Base-by-base conservation (phyloP, 2,113 vertebrate species). In the Phrynosoma blainvillii region DNA sequence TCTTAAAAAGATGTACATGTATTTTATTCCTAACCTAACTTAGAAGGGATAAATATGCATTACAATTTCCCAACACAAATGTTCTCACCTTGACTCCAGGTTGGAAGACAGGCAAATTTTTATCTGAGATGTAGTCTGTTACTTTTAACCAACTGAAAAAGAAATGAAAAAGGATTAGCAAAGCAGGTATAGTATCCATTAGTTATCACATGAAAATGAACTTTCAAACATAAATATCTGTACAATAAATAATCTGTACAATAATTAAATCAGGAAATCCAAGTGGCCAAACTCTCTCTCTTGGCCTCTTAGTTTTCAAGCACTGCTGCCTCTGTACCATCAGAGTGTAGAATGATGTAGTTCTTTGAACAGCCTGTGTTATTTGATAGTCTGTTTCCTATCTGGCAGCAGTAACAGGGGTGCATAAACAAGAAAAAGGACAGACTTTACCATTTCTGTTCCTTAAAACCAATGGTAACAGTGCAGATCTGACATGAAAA, bases 61-160 rank as follows among this genome's bases (percentile, higher is more conserved):
- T 0, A 10, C 5, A 71, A 83, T 56, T 87, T 88, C n/a, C 82
- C 7, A 59, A 1, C 59, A 62, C 30, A 40, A 42, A 30, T 30
- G 2, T 91, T 88, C 94, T 95, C 86, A 99, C 99, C 98, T 99
- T 99, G 89, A 97, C 93, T 93, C 98, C 98, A 4, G 97, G 97
- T 1, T 98, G 98, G 92, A 98, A 95, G 9, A 96, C 94, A 4
- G 98, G 98, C 70, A 99, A 96, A 92, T 98, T 99, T 94, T 96
- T 96, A 92, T 99, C 98, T 0, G 85, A 88, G 89, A 99, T 97
- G 92, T 98, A 98, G 79, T 99, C 98, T 0, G 96, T 98, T 89
- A 99, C 99, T 93, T 98, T 99, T 86, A 98, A 20, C 99, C 99
- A 99, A 93, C 98, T 99, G 94, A 71, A 94, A 2, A n/a, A 80